Evolutionary conservation across 2,888 invertebrate species (phyloP), one percentile per base, ranked within the genome.

Genomic region (Athetis lepigone): DNA sequence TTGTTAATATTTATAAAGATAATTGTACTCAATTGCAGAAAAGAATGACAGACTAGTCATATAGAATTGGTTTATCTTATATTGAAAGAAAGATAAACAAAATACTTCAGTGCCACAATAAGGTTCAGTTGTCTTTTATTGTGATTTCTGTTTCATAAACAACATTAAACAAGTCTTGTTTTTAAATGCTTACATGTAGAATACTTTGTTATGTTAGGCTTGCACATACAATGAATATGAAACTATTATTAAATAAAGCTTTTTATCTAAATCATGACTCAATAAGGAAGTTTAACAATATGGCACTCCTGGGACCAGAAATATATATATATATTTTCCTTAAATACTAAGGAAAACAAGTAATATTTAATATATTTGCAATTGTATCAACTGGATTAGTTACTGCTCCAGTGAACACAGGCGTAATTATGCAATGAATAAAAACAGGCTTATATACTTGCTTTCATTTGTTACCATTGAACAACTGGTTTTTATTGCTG

Each of bases 391-490:
- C 29, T 70, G 40, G 37, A 60, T 42, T 56, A 68, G 69, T 75
- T 23, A 29, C 40, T 58, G 66, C 64, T 69, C 56, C 64, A 79
- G 50, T 70, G 63, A 70, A 27, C 67, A 65, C 46, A 5, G 5
- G 6, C n/a, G n/a, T 70, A 68, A 68, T 77, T 71, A 70, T 75
- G 68, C 64, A 65, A 79, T 60, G 39, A n/a, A 66, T 67, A 68
- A 81, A 75, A 77, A 82, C 66, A 47, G 23, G 37, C 63, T 67
- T 45, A 70, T 69, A 71, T 70, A 40, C 73, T 72, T 6, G 54
- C 70, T 73, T 81, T 82, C 77, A 76, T 70, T 76, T 77, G 68
- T 70, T 77, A 75, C 39, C 4, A 11, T 62, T 46, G 16, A 63
- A 56, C 21, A 50, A 55, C 42, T 11, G 52, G 37, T 79, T 67